phyloP scores from a whole-genome alignment of 1,140 invertebrate species.

The Drosophila repletoides region DNA sequence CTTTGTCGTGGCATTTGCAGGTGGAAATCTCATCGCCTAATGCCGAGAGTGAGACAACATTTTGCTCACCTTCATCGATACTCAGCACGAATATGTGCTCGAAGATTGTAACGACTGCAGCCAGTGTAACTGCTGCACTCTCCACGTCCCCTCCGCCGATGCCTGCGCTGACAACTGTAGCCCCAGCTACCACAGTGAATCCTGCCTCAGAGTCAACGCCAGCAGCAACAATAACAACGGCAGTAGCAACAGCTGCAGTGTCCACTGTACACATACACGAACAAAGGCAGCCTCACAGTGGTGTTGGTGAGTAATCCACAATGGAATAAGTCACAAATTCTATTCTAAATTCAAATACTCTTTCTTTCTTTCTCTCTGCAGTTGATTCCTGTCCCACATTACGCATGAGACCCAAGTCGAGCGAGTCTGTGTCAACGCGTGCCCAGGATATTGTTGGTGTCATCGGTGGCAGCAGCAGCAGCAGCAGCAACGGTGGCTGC shows the following conservation, averaged over 20 bases:
- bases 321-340: no score
- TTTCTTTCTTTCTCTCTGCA: no score
- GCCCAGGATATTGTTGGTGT: slow-evolving; percentile 43
- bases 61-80: slow-evolving; percentile 81
- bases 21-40: slow-evolving; percentile 84
- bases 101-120: slow-evolving; percentile 75
- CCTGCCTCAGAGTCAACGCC: background rate
- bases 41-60: slow-evolving; percentile 85
- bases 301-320: slow-evolving; percentile 1
- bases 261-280: slow-evolving; percentile 2
- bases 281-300: background rate
- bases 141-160: slow-evolving; percentile 46
- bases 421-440: slow-evolving; percentile 45
- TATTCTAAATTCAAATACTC: no score
- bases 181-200: background rate
- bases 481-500: slow-evolving; percentile 26
- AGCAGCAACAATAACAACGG: background rate
- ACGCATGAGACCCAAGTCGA: slow-evolving; percentile 69
- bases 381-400: slow-evolving; percentile 70
- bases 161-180: slow-evolving; percentile 39
- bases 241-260: background rate
- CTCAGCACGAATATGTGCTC: slow-evolving; percentile 81
- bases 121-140: slow-evolving; percentile 71
- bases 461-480: slow-evolving; percentile 14
- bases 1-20: slow-evolving; percentile 39